phyloP scores from a whole-genome alignment of 2,797 vertebrate species.

The Tolypeutes matacus region DNA sequence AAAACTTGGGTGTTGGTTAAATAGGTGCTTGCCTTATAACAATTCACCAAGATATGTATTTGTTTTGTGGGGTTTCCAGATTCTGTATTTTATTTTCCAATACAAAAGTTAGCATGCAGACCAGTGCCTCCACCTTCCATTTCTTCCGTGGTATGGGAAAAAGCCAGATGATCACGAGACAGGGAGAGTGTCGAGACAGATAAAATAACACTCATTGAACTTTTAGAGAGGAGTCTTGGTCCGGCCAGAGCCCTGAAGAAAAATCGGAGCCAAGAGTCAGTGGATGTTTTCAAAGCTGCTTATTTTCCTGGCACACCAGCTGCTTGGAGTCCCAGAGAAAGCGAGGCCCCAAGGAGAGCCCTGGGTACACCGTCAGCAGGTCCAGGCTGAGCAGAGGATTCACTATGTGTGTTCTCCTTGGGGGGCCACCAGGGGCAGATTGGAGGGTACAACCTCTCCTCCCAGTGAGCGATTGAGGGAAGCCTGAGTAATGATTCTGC shows the following conservation, averaged over 20 bases:
- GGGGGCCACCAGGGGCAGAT: background rate
- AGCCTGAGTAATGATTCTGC: too few relatives aligned
- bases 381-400: conserved; percentile 69
- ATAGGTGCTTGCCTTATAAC: background rate
- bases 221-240: conserved; percentile 1
- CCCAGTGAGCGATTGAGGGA: background rate
- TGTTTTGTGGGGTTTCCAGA: background rate
- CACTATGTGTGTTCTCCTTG: background rate
- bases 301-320: conserved; percentile 58
- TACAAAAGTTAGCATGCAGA: background rate
- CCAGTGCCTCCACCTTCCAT: background rate
- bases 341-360: conserved; percentile 11
- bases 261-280: conserved; percentile 59
- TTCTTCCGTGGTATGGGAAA: background rate
- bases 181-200: background rate
- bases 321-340: background rate
- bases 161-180: background rate
- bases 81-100: background rate
- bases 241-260: conserved; percentile 66
- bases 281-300: conserved; percentile 65
- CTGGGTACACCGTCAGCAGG: background rate
- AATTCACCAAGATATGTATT: background rate
- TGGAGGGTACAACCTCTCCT: too few relatives aligned
- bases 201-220: background rate
- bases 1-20: background rate